Evolutionary conservation across 2,888 invertebrate genomes (phyloP).

Genomic region (Drosophila parthenogenetica): DNA sequence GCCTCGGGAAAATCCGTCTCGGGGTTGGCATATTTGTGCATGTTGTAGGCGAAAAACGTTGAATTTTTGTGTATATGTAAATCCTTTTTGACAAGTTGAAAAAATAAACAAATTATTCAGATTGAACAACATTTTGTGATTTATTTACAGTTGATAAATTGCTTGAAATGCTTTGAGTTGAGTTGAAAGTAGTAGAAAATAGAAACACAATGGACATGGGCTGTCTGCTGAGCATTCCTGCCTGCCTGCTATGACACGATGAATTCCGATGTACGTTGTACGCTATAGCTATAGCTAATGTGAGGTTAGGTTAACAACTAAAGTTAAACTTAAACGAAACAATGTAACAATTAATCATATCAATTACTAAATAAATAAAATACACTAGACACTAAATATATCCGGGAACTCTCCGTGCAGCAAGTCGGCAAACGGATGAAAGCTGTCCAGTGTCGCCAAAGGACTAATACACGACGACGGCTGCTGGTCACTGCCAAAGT

Average conservation of each 20-base stretch:
- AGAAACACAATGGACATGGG: constrained; percentile 40
- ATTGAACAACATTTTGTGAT: constrained; percentile 61
- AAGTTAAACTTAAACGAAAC: constrained; percentile 58
- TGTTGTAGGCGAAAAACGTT: too few species aligned
- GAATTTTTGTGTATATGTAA: background rate
- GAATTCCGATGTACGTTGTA: constrained; percentile 62
- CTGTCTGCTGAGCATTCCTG: constrained; percentile 44
- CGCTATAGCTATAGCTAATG: constrained; percentile 42
- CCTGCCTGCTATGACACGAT: constrained; percentile 72
- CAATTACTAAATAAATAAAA: constrained; percentile 31
- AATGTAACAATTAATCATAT: constrained; percentile 42
- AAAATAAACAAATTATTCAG: constrained; percentile 7
- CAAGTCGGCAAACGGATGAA: constrained; percentile 83
- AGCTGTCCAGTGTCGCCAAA: constrained; percentile 79
- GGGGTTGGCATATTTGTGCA: constrained; percentile 28
- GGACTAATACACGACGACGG: constrained; percentile 82
- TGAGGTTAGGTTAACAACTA: constrained; percentile 63
- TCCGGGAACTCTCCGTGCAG: constrained; percentile 82
- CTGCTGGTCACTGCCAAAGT: constrained; percentile 80
- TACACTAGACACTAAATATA: constrained; percentile 69
- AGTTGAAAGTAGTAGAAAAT: background rate
- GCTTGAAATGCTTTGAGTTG: constrained; percentile 53
- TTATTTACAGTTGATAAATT: constrained; percentile 54
- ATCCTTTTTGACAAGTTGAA: too few species aligned
- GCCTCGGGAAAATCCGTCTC: constrained; percentile 66